Base-by-base conservation (phyloP, 53 echinoderm and acorn worm species). In the Crossaster papposus region DNA sequence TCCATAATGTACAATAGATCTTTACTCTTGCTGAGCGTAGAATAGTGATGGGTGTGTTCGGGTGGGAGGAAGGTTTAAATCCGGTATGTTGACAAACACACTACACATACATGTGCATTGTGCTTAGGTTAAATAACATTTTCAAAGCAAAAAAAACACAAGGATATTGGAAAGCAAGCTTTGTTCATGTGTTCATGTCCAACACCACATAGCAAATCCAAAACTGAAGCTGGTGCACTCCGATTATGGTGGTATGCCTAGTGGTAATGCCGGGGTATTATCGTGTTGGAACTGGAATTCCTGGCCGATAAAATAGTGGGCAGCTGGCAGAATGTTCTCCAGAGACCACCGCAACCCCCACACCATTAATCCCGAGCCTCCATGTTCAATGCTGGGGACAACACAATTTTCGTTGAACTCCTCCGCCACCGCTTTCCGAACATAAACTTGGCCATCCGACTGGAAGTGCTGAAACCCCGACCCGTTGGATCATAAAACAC, bases 221-320 rank as follows among this genome's bases (percentile, higher is more conserved):
- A n/a, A n/a, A n/a, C n/a, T n/a, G n/a, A n/a, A n/a, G n/a, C n/a
- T n/a, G n/a, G n/a, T n/a, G n/a, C n/a, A n/a, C n/a, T n/a, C n/a
- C n/a, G n/a, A n/a, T n/a, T n/a, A n/a, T n/a, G n/a, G n/a, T n/a
- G n/a, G n/a, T n/a, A n/a, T n/a, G n/a, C n/a, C n/a, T n/a, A n/a
- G n/a, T n/a, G n/a, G n/a, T n/a, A n/a, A n/a, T n/a, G n/a, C n/a
- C n/a, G 91, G 91, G 28, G 81, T 78, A 64, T 90, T 90, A 62
- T 90, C 91, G 2, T 90, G 83, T 72, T 72, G 72, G 24, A 72
- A 74, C 24, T 73, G 44, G 91, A 90, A 90, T 31, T 64, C 65
- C 22, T 54, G 55, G 32, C 84, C 83, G 65, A 83, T 77, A 32
- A 83, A 51, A 55, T 15, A 8, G 28, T 76, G 91, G 54, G 83